These are phyloP conservation scores for Eupithecia insigniata DNA, from an alignment of 2,888 invertebrate genomes.

Conservation along the genomic window DNA sequence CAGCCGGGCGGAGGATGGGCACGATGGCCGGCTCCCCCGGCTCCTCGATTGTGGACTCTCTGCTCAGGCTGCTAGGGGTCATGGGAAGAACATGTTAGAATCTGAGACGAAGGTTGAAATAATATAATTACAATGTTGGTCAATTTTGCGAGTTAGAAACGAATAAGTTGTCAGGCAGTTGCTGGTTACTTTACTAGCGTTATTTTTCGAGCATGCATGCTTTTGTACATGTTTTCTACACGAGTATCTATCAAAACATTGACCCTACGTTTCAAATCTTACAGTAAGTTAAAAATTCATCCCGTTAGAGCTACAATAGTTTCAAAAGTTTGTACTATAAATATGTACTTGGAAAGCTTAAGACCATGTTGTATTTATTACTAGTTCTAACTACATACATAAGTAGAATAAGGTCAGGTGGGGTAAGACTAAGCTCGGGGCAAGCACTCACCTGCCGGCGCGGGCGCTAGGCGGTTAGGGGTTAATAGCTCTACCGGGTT, in stretches of 20 bases:
- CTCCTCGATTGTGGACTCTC: conserved; percentile 64
- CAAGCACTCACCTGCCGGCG: conserved; percentile 76
- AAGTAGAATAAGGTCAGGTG: neutral
- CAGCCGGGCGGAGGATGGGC: conserved; percentile 69
- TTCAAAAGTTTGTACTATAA: neutral
- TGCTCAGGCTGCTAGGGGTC: conserved; percentile 47
- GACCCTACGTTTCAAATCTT: neutral
- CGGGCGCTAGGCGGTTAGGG: conserved; percentile 66
- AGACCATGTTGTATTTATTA: conserved; percentile 25
- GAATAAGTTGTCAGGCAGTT: neutral
- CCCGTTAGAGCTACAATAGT: neutral
- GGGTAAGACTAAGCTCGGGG: conserved; percentile 42
- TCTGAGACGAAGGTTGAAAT: neutral
- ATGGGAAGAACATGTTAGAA: conserved; percentile 25
- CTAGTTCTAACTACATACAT: conserved; percentile 1
- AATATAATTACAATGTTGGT: neutral
- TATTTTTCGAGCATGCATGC: neutral
- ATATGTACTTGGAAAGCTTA: neutral
- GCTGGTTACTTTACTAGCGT: neutral
- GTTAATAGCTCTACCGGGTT: conserved; percentile 73
- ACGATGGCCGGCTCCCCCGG: conserved; percentile 73
- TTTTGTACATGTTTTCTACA: neutral
- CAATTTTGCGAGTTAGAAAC: neutral
- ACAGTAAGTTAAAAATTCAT: neutral
- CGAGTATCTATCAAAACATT: neutral